Evolutionary conservation across 2,113 vertebrate genomes (phyloP).

Genomic region (Lepidothrix coronata): DNA sequence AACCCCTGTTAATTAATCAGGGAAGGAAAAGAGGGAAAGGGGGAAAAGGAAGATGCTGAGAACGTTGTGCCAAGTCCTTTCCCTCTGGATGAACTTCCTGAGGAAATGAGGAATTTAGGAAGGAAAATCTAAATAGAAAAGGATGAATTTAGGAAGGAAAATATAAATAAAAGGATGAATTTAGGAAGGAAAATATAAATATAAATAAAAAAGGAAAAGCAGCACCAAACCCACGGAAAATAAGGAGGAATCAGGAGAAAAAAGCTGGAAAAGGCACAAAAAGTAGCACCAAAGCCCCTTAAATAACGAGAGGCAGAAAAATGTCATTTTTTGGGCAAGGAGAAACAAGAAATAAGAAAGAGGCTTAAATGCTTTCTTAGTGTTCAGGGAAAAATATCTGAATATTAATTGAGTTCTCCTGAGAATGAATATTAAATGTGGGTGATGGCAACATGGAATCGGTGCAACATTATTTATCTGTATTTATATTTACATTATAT

Average conservation of each 20-base stretch:
- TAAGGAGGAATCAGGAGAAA: background rate
- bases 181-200: background rate
- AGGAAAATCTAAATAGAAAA: too few species aligned
- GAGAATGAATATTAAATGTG: background rate
- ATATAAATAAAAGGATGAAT: background rate
- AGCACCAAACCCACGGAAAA: background rate
- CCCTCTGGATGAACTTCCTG: background rate
- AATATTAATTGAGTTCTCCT: background rate
- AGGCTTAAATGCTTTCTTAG: background rate
- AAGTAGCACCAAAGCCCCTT: background rate
- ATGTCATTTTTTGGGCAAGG: background rate
- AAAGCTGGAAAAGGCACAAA: background rate
- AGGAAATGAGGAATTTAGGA: background rate
- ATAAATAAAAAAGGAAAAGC: background rate
- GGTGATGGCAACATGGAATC: background rate
- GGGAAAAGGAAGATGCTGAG: background rate
- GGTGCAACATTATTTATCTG: background rate
- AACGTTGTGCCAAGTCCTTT: background rate
- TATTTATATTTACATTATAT: too few species aligned
- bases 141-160: background rate
- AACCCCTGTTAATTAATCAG: background rate
- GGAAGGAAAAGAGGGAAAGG: background rate
- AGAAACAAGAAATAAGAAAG: background rate
- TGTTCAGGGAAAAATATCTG: background rate
- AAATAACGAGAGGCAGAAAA: background rate